Evolutionary conservation across 2,113 vertebrate genomes (phyloP), one percentile per base, ranked within the genome.

Genomic region (Ornithorhynchus anatinus): DNA sequence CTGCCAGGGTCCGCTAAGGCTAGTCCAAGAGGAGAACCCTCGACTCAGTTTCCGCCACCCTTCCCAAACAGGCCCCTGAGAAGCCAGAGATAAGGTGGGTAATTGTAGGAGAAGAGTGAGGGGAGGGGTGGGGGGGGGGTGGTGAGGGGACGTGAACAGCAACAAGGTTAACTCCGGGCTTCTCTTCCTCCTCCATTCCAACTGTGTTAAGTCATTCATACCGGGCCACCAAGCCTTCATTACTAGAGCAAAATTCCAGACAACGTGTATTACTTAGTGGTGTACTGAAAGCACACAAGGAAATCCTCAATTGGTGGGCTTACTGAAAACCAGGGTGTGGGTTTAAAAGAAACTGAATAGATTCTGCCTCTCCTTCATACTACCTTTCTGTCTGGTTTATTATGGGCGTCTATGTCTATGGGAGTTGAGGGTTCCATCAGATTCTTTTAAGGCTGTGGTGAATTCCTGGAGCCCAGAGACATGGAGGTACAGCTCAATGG

Each of bases 1-100:
- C 89, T 32, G 74, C 71, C 87, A 86, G 77, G 35, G 70, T 84
- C 84, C 86, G 79, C 50, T 38, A 73, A 35, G 62, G 70, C 67
- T 69, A 71, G 48, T 77, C 61, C 81, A 59, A 80, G 63, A 76
- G 80, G 77, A 83, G 63, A 80, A 78, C 82, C 62, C 43, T 8
- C 48, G 0, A 13, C 5, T 64, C 10, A 32, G 68, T 54, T 77
- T 82, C 75, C 50, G 42, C 61, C 62, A 59, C 2, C 2, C 2
- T 83, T 80, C 77, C 66, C n/a, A 53, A 53, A 40, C 32, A 3
- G 16, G 47, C 66, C 50, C 33, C 66, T 67, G 71, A 75, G 47
- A 43, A 62, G 47, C 48, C 33, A 43, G 32, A 68, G 69, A 70
- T 68, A 60, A 71, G 29, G 59, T 7, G 20, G 35, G 59, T 51